Percentiles rank a stretch among this genome's conserved stretches.
These are phyloP conservation scores for Panurus biarmicus DNA, from an alignment of 2,113 vertebrate species.

Conservation along the genomic window DNA sequence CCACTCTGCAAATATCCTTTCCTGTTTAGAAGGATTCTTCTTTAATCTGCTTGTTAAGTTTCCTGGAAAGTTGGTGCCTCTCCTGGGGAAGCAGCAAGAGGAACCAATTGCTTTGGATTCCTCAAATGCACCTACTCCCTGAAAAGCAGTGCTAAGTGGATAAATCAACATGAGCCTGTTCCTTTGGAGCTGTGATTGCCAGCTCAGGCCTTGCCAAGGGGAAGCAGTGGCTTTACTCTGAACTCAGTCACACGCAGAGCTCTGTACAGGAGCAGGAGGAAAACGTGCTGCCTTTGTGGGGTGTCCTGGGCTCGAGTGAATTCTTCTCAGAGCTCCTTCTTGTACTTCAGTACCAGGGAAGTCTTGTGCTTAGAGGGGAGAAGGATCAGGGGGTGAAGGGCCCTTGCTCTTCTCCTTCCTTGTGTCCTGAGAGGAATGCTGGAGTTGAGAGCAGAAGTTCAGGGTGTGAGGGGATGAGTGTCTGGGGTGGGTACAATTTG, in stretches of 20 bases:
- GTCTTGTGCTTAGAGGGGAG: not conserved
- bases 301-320: not conserved
- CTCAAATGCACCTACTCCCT: conserved; percentile 22
- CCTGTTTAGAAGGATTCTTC: conserved; percentile 21
- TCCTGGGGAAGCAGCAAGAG: not conserved
- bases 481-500: not conserved
- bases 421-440: not conserved
- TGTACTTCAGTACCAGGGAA: not conserved
- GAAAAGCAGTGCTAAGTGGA: not conserved
- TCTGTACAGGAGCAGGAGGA: not conserved
- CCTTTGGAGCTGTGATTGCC: not conserved
- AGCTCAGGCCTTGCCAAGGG: not conserved
- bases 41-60: conserved; percentile 2
- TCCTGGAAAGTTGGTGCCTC: conserved; percentile 25
- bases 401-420: not conserved
- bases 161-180: not conserved
- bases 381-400: not conserved
- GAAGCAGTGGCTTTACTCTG: not conserved
- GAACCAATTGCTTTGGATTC: not conserved
- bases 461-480: not conserved
- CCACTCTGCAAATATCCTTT: not conserved
- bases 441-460: not conserved
- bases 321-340: not conserved
- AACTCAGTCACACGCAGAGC: not conserved
- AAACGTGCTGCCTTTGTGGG: not conserved